Conservation (phyloP, 2,113 vertebrate species). For the Phycodurus eques region DNA sequence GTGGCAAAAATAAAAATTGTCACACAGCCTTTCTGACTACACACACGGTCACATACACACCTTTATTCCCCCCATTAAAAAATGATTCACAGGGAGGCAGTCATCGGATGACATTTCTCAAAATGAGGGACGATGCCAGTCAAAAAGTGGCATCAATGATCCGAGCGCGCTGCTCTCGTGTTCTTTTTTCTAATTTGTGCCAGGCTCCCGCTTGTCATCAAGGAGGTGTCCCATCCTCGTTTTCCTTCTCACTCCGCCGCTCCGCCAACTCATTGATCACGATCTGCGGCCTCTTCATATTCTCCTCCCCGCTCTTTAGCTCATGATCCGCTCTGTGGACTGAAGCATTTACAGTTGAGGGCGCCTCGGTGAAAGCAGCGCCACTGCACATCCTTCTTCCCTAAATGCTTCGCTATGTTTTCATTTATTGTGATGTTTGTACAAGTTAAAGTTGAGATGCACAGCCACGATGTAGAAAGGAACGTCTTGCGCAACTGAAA, state of each 20-base stretch:
- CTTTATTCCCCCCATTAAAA: constrained; percentile 62
- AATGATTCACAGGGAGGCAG: constrained; percentile 64
- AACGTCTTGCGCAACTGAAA: neutral
- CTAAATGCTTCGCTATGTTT: neutral
- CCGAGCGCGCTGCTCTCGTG: constrained; percentile 21
- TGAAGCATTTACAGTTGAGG: neutral
- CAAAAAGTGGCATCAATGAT: constrained; percentile 55
- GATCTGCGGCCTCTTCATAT: constrained; percentile 60
- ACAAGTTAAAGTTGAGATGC: neutral
- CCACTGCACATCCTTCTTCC: constrained; percentile 5
- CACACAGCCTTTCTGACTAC: constrained; percentile 38
- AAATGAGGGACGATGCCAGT: constrained; percentile 67
- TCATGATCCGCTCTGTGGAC: constrained; percentile 20
- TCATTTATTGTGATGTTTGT: neutral
- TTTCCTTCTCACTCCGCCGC: constrained; percentile 19
- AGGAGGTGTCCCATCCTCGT: constrained; percentile 37
- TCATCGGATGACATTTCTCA: constrained; percentile 61
- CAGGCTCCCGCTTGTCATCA: constrained; percentile 30
- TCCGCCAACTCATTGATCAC: constrained; percentile 58
- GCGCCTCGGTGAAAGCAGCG: neutral
- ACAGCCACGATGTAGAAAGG: constrained; percentile 9
- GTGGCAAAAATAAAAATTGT: constrained; percentile 66
- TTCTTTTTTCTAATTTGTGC: constrained; percentile 43
- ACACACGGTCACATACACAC: constrained; percentile 40
- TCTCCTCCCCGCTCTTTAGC: constrained; percentile 32